Evolutionary conservation across 2,113 vertebrate genomes (phyloP), one percentile per base, ranked within the genome.

Genomic region (Chloropsis hardwickii): DNA sequence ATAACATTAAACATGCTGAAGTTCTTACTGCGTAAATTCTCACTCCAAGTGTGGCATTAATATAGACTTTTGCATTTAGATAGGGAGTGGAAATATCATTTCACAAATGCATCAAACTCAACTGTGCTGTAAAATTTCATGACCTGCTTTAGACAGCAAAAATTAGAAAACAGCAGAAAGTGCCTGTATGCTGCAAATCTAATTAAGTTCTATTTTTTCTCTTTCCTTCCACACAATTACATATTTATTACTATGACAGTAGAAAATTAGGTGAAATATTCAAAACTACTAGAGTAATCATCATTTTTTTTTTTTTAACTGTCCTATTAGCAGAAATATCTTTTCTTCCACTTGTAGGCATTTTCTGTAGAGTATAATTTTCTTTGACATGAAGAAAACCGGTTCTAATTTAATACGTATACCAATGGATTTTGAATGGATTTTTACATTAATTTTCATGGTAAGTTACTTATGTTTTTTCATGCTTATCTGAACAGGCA

Each of bases 391-490:
- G 13, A 69, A 93, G 40, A 80, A 96, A 93, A 83, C 1, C 1
- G 4, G 29, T 47, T 93, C 44, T 78, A 86, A 37, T 31, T 84
- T 86, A 82, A 65, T 66, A 66, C 3, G 13, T 70, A 65, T 3
- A 4, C 7, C 62, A 91, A 66, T 74, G 42, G 37, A 54, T 80
- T 92, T 86, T 74, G 44, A 76, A 90, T 51, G 22, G 56, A 80
- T 80, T 89, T 91, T 87, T 53, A 37, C 24, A 70, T 80, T 80
- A 27, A 85, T 89, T 95, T 94, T 87, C 57, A 61, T 65, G 28
- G 42, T 86, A 70, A 90, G 18, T 71, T 91, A 77, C 86, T 95
- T 96, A 65, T 4, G 14, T 62, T 81, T 95, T 85, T 94, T 93
- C 92, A 70, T n/a, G 64, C 57, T 65, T 76, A 95, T 76, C n/a